phyloP scores from a whole-genome alignment of 53 echinoderm and acorn worm species.

The Paracentrotus lividus region DNA sequence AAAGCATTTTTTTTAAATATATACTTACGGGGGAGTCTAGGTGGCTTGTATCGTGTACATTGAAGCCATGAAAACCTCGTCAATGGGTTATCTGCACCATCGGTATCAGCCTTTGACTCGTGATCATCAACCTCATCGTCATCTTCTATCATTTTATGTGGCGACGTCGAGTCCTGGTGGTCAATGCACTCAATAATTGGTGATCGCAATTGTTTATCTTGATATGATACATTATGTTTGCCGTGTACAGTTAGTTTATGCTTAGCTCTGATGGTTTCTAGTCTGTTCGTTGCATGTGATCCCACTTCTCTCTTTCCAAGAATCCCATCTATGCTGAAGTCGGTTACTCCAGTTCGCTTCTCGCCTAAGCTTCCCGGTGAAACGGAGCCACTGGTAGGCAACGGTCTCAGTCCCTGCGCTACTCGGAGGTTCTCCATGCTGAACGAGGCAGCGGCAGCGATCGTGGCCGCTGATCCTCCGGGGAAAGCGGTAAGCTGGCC shows the following conservation, averaged over 20 bases:
- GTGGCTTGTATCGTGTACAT: conserved; percentile 96
- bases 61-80: conserved; percentile 97
- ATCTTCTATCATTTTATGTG: conserved; percentile 33
- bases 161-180: conserved; percentile 20
- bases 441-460: conserved; percentile 56
- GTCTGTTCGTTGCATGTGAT: background rate
- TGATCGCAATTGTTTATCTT: background rate
- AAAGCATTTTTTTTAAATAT: too few relatives aligned
- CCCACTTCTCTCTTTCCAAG: conserved; percentile 65
- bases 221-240: conserved; percentile 22
- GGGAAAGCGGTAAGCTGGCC: conserved; percentile 61
- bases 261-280: conserved; percentile 44
- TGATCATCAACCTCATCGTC: conserved; percentile 42
- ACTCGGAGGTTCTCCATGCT: conserved; percentile 62
- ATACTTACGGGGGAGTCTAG: conserved; percentile 92
- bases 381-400: conserved; percentile 12
- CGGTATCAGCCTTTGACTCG: conserved; percentile 47
- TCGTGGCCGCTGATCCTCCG: conserved; percentile 59
- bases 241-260: conserved; percentile 7
- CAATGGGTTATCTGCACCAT: conserved; percentile 81
- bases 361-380: conserved; percentile 49
- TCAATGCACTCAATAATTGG: background rate
- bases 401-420: conserved; percentile 43
- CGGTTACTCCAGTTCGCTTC: conserved; percentile 79
- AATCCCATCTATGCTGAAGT: conserved; percentile 94